These are phyloP conservation scores for Gavialis gangeticus DNA, from an alignment of 2,113 vertebrate species.

Conservation along the genomic window DNA sequence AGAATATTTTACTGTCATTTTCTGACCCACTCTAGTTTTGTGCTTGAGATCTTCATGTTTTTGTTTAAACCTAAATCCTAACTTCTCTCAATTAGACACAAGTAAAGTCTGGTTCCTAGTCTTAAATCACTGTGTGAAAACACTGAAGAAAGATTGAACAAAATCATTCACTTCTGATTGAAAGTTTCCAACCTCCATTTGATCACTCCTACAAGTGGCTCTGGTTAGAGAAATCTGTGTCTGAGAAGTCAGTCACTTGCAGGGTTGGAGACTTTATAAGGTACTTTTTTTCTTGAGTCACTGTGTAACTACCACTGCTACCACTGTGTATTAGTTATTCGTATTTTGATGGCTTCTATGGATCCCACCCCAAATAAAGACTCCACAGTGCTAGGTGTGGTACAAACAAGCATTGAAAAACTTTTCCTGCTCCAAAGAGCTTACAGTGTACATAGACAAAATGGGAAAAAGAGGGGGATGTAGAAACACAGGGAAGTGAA, in stretches of 20 bases:
- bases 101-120: neutral
- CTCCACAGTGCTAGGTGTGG: neutral
- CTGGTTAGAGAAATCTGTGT: no score
- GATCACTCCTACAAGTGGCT: no score
- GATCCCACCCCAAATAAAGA: neutral
- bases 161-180: neutral
- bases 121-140: neutral
- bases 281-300: neutral
- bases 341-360: neutral
- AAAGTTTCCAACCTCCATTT: neutral
- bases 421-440: neutral
- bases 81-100: neutral
- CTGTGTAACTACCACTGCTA: neutral
- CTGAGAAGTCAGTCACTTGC: accelerated
- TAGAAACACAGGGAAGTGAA: neutral
- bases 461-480: neutral
- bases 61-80: neutral
- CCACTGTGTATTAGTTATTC: neutral
- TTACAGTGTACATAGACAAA: neutral
- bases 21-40: conserved; percentile 27
- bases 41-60: neutral
- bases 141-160: neutral
- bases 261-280: neutral
- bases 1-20: conserved; percentile 34
- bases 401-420: neutral